These are phyloP conservation scores for Caloenas nicobarica DNA, from an alignment of 2,113 vertebrate species.

Conservation along the genomic window DNA sequence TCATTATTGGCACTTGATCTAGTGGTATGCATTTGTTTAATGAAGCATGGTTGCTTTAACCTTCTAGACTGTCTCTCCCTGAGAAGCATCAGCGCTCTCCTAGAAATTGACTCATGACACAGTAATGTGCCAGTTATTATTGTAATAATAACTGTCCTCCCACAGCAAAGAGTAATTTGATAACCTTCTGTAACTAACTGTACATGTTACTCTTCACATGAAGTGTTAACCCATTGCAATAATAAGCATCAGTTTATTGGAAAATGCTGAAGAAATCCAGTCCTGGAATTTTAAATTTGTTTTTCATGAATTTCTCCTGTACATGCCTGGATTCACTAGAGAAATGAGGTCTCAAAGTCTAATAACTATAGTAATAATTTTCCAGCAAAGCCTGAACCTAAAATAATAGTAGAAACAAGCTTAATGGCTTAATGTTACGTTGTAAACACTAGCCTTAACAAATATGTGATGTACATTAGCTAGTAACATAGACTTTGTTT, in stretches of 20 bases:
- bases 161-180: slow-evolving; percentile 38
- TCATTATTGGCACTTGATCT: slow-evolving; percentile 72
- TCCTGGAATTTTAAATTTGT: background rate
- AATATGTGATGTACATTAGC: background rate
- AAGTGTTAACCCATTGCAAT: background rate
- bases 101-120: slow-evolving; percentile 65
- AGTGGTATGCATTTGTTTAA: slow-evolving; percentile 69
- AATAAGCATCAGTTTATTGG: background rate
- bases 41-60: slow-evolving; percentile 74
- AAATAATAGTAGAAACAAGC: background rate
- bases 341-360: background rate
- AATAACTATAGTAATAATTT: background rate
- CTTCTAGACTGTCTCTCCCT: slow-evolving; percentile 60
- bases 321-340: background rate
- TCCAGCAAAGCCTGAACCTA: background rate
- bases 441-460: background rate
- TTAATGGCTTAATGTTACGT: background rate
- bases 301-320: background rate
- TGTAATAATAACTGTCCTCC: slow-evolving; percentile 46
- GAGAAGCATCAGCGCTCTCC: slow-evolving; percentile 51
- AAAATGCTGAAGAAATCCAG: background rate
- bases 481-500: background rate
- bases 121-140: slow-evolving; percentile 55
- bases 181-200: slow-evolving; percentile 10
- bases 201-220: background rate